Conservation (phyloP, 2,113 vertebrate species). For the Astur gentilis region DNA sequence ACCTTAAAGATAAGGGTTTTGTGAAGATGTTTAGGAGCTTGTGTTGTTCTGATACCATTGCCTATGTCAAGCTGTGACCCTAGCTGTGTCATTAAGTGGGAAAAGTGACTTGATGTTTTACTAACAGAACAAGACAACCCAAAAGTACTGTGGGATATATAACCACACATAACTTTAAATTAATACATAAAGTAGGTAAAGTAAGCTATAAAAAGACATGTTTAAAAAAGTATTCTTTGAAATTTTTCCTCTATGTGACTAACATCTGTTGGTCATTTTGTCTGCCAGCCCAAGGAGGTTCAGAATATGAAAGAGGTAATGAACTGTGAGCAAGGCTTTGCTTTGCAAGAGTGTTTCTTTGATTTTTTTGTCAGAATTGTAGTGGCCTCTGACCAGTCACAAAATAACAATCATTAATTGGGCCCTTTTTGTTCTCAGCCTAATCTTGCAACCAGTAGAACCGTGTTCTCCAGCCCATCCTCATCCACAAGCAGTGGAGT, state of each 20-base stretch:
- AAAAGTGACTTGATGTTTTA: conserved; percentile 7
- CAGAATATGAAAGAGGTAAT: conserved; percentile 52
- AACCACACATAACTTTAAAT: background rate
- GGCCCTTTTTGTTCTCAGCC: background rate
- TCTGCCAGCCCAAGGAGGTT: background rate
- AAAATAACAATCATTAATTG: background rate
- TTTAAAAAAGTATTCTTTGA: conserved; percentile 40
- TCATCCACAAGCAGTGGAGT: background rate
- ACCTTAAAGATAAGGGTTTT: background rate
- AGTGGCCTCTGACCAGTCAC: background rate
- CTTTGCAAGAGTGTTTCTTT: conserved; percentile 24
- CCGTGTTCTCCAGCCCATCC: background rate
- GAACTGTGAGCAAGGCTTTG: conserved; percentile 43
- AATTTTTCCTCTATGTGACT: background rate
- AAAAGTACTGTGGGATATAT: background rate
- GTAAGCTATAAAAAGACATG: conserved; percentile 15
- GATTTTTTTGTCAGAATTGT: conserved; percentile 1
- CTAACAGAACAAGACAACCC: background rate
- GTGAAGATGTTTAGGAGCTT: background rate
- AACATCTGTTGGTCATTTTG: conserved; percentile 58
- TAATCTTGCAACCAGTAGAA: background rate
- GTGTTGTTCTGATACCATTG: background rate
- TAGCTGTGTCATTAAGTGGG: background rate
- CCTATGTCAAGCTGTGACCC: background rate
- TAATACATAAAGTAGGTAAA: background rate